Conservation (phyloP, 2,797 vertebrate genomes). For the Poecilia velifera region DNA sequence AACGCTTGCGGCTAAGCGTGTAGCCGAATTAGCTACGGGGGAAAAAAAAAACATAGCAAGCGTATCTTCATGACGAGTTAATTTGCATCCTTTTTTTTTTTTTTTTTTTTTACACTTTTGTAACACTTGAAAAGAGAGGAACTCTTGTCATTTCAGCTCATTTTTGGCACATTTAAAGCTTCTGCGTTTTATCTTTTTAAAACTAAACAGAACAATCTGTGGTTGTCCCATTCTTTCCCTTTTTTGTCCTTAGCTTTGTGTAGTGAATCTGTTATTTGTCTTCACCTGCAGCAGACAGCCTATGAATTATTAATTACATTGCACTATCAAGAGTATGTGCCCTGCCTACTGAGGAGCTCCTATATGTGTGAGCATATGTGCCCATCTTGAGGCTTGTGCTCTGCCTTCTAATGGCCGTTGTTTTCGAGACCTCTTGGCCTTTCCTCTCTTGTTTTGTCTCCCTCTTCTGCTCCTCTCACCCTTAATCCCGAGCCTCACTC, state of each 20-base stretch:
- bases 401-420: constrained; percentile 71
- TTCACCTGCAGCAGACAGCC: constrained; percentile 64
- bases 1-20: constrained; percentile 34
- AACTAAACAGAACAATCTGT: background rate
- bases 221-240: constrained; percentile 15
- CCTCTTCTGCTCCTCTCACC: constrained; percentile 35
- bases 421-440: constrained; percentile 69
- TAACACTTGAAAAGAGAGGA: background rate
- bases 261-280: constrained; percentile 43
- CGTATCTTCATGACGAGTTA: constrained; percentile 11
- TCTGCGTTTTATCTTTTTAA: background rate
- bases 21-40: constrained; percentile 7
- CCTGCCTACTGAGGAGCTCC: constrained; percentile 54
- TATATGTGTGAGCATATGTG: constrained; percentile 39
- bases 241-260: constrained; percentile 21
- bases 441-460: constrained; percentile 34
- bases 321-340: constrained; percentile 65
- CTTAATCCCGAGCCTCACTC: constrained; percentile 36
- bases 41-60: background rate
- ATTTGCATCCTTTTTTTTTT: constrained; percentile 7
- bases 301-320: constrained; percentile 77
- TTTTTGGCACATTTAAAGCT: background rate
- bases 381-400: constrained; percentile 54
- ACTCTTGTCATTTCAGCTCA: constrained; percentile 1
- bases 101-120: background rate